Percentiles rank a stretch among this genome's conserved stretches.
phyloP scores from a whole-genome alignment of 2,888 invertebrate genomes.

The Phyllotreta striolata region DNA sequence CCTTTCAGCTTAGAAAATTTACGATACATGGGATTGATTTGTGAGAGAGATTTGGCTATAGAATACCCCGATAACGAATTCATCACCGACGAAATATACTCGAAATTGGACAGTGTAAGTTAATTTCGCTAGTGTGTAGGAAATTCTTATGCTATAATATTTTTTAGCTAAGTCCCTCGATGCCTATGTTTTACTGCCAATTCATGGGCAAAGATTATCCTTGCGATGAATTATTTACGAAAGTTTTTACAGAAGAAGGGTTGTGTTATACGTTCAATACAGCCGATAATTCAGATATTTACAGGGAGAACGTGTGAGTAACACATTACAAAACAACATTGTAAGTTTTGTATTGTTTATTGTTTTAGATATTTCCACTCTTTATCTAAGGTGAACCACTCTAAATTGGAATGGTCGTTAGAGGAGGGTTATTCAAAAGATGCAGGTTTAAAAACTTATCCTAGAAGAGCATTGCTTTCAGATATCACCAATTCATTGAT shows the following conservation, averaged over 20 bases:
- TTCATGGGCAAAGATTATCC: slow-evolving; percentile 41
- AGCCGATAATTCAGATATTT: slow-evolving; percentile 67
- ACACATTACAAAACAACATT: neutral
- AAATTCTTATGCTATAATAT: no score
- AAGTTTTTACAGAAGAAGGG: slow-evolving; percentile 75
- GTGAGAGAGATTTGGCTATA: slow-evolving; percentile 65
- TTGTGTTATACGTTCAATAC: slow-evolving; percentile 76
- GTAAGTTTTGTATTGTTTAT: neutral
- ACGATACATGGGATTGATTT: slow-evolving; percentile 66
- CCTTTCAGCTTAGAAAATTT: slow-evolving; percentile 44
- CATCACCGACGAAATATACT: slow-evolving; percentile 58
- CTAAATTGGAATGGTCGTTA: slow-evolving; percentile 64
- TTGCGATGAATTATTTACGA: slow-evolving; percentile 45
- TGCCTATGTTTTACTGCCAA: neutral
- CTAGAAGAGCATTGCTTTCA: slow-evolving; percentile 69
- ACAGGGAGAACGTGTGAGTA: slow-evolving; percentile 60
- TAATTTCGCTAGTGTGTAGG: no score
- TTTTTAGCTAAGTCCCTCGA: neutral
- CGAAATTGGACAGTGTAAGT: no score
- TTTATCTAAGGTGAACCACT: neutral
- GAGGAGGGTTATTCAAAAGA: slow-evolving; percentile 68
- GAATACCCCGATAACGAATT: slow-evolving; percentile 64
- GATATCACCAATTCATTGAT: slow-evolving; percentile 63
- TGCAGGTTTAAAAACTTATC: slow-evolving; percentile 67
- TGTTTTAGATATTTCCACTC: slow-evolving; percentile 30